Evolutionary conservation across 2,797 vertebrate species (phyloP), one percentile per base, ranked within the genome.

Genomic region (Anabas testudineus): DNA sequence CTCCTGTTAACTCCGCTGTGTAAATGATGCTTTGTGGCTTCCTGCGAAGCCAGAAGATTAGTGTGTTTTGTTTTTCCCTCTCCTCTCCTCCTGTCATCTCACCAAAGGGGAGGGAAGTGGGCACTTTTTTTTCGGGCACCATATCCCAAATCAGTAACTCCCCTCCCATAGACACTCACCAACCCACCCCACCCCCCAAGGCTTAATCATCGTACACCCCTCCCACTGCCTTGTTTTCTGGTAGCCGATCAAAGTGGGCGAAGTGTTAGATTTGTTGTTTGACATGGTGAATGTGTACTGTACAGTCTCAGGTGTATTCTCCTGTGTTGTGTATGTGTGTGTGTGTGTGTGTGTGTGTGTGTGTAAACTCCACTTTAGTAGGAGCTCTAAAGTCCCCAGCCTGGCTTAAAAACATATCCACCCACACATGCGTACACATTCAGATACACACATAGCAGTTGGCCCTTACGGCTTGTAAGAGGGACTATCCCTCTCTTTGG

Each of bases 21-120:
- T 92, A 93, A 93, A 92, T 91, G 89, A 90, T 90, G 90, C 92
- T 91, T 86, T 91, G 90, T 90, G 90, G 86, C 87, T 90, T 91
- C 89, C 88, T 88, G 85, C 82, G 69, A 90, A 90, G 85, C 87
- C 84, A 81, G 81, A 84, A 92, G 90, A 94, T 93, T 93, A 93
- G 88, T 88, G 84, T 85, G 85, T 90, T 89, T 90, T 91, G 87
- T 91, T 90, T 90, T 78, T 77, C 71, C 81, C 76, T 85, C 85
- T 74, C 59, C 83, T 84, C 85, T 82, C 85, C 83, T 87, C 84
- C 74, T 89, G 88, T 91, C 86, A 86, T 91, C 83, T 85, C 70
- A 73, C 70, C 84, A 80, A 75, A 85, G 78, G 89, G 86, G 80
- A 80, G 85, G 86, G 82, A 88, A 83, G 82, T 85, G 87, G 86